Base-by-base conservation (phyloP, 2,888 invertebrate species). In the Lucinisca nassula region DNA sequence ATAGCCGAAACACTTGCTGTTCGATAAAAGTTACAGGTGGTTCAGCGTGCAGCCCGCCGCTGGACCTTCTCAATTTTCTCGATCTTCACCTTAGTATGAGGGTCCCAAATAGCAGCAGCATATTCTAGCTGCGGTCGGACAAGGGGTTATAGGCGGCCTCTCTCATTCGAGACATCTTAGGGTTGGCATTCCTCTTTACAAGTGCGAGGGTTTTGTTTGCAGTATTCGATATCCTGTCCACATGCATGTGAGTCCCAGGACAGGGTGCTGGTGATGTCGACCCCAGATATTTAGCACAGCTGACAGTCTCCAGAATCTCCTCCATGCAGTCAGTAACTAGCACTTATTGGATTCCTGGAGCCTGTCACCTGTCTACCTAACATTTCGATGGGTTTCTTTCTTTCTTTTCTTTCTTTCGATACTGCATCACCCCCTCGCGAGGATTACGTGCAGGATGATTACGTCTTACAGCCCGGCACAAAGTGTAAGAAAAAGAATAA, bases 41-140 rank as follows among this genome's bases (percentile, higher is more conserved):
- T 49, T 30, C 73, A 80, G 14, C 80, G 27, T 12, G 40, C 80
- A 0, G 74, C 80, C 17, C 73, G 55, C 8, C 80, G 51, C 73
- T 80, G 55, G 6, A 74, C 74, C 21, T 12, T 55, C 30, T 80
- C 74, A 14, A 80, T 27, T n/a, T 73, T 51, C 1, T 51, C 10
- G 38, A 40, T 74, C 24, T 58, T 35, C 27, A 24, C 12, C 30
- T 73, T n/a, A 14, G 74, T 73, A 32, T 58, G 30, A 0, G 80
- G 80, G 40, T 30, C 32, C 80, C 74, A 80, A 24, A 73, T 27
- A 12, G 58, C 17, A 6, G 38, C n/a, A n/a, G 58, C 73, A 38
- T 80, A 73, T 40, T 80, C 74, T 30, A 80, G 73, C 40, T 80
- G 80, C 17, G 58, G 58, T 38, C 80, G 35, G 1, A 80, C 80